These are phyloP conservation scores for Tauraco hartlaubi DNA, from an alignment of 2,797 vertebrate species.

Conservation along the genomic window DNA sequence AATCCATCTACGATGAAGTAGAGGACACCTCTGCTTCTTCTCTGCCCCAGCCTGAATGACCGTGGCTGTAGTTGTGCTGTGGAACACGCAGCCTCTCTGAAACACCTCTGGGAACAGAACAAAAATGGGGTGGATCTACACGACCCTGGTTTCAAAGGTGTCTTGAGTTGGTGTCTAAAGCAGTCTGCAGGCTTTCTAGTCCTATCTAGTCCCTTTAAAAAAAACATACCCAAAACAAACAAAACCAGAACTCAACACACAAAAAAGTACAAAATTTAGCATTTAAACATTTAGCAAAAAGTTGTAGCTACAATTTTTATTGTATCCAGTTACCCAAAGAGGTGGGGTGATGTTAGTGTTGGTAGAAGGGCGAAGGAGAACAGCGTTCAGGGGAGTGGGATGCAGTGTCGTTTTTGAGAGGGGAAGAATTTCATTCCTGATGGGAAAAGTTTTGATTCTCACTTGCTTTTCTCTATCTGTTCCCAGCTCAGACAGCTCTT, in stretches of 20 bases:
- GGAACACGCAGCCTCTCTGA: neutral
- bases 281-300: no score
- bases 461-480: neutral
- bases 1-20: neutral
- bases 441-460: neutral
- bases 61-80: rapidly evolving
- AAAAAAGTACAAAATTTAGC: neutral
- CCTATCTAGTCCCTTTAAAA: neutral
- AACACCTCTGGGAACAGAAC: neutral
- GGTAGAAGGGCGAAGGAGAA: neutral
- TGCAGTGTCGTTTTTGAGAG: neutral
- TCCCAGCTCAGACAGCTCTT: neutral
- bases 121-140: neutral
- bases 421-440: neutral
- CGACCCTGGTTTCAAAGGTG: neutral
- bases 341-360: neutral
- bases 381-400: neutral
- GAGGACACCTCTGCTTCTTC: neutral
- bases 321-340: rapidly evolving
- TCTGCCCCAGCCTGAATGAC: rapidly evolving
- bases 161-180: neutral
- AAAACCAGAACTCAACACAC: no score
- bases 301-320: neutral
- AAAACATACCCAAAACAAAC: no score
- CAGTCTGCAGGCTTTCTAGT: neutral